Conservation (phyloP, 2,888 invertebrate species). For the Rotaria socialis region DNA sequence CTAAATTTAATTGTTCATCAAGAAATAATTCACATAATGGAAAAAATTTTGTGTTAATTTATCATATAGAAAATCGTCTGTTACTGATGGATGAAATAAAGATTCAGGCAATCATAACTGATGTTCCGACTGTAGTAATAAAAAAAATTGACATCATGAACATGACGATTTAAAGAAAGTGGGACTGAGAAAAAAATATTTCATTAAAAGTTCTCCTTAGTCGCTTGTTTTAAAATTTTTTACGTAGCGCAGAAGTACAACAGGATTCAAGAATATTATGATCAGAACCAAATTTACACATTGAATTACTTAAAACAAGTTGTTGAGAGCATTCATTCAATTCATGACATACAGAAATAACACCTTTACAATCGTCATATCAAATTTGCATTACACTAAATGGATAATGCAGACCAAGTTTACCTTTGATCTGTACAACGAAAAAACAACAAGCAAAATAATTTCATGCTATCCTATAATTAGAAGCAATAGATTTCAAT, state of each 20-base stretch:
- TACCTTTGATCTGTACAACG: neutral
- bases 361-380: conserved; percentile 22
- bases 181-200: neutral
- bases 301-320: neutral
- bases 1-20: conserved; percentile 27
- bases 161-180: conserved; percentile 32
- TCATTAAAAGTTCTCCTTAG: neutral
- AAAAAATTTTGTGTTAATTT: conserved; percentile 25
- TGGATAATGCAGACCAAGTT: conserved; percentile 23
- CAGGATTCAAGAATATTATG: conserved; percentile 25
- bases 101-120: conserved; percentile 34
- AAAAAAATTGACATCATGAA: conserved; percentile 17
- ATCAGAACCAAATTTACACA: conserved; percentile 20
- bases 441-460: no score
- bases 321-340: neutral
- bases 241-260: conserved; percentile 3
- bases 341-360: neutral
- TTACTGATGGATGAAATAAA: neutral
- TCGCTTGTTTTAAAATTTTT: neutral
- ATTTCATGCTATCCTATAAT: no score
- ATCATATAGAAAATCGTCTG: neutral
- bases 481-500: no score
- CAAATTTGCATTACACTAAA: conserved; percentile 28
- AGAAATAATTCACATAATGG: conserved; percentile 4
- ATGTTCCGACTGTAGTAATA: conserved; percentile 25